Percentiles rank a stretch among this genome's conserved stretches.
Conservation (phyloP, 1,140 invertebrate species). For the Euwallacea similis region DNA sequence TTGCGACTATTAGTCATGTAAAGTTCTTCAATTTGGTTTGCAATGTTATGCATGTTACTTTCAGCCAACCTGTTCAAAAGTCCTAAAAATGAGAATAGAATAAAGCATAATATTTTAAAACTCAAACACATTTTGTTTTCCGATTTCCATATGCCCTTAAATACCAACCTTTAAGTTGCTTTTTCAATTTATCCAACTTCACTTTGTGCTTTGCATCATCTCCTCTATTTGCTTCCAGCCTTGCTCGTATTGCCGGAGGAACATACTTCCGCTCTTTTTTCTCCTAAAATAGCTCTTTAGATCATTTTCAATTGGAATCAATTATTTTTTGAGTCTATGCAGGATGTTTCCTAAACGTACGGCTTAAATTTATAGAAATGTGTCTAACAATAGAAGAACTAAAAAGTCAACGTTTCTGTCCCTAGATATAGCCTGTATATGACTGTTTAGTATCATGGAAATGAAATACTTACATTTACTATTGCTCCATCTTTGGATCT, state of each 20-base stretch:
- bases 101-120: neutral
- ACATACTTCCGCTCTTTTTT: conserved; percentile 69
- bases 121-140: neutral
- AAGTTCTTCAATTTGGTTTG: conserved; percentile 69
- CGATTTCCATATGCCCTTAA: neutral
- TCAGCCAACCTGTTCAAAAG: conserved; percentile 86
- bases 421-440: no score
- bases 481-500: conserved; percentile 71
- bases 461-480: conserved; percentile 33
- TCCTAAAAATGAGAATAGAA: conserved; percentile 53
- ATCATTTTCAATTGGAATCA: neutral
- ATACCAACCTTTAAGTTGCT: conserved; percentile 73
- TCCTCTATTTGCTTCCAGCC: conserved; percentile 47
- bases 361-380: neutral
- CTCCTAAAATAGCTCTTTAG: conserved; percentile 46
- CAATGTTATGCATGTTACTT: conserved; percentile 83
- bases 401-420: neutral
- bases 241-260: conserved; percentile 74
- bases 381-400: neutral
- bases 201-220: conserved; percentile 60
- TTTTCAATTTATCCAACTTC: conserved; percentile 66
- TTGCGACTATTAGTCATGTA: conserved; percentile 77
- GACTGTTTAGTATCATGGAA: no score
- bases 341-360: neutral
- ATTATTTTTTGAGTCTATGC: no score